Base-by-base conservation (phyloP, 2,113 vertebrate genomes). In the Monarcha castaneiventris region DNA sequence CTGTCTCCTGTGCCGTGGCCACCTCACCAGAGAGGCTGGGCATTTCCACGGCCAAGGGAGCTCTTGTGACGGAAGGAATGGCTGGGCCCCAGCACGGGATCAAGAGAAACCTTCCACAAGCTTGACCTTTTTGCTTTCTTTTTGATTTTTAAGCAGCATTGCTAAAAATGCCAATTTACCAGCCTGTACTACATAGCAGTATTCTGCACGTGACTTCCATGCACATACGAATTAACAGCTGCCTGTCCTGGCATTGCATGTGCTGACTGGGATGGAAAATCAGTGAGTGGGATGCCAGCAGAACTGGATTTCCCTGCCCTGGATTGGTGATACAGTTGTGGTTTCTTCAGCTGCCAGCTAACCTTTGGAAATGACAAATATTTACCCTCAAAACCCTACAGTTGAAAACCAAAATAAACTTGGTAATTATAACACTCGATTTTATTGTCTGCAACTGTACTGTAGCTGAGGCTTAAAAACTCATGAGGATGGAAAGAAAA, bases 281-380 rank as follows among this genome's bases (percentile, higher is more conserved):
- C 39, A 32, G 51, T 3, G n/a, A 85, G 23, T 6, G 15, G 43
- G 55, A 84, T 43, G 15, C 46, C 33, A 66, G 46, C 0, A 1
- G 49, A 76, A 67, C 30, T 87, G 43, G 30, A 66, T 77, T 83
- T 87, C 75, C 10, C 46, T 13, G 3, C 26, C 22, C 22, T 63
- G 58, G 13, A n/a, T 15, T 46, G 49, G 32, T 51, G 82, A 84
- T 56, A 82, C 43, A 32, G 10, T 21, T 79, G 46, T 39, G 21
- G 52, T 91, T 87, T 94, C 58, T 77, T 75, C 0, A 5, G 59
- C 68, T 92, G 61, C 41, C 82, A 68, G 26, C 61, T 75, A 84
- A 74, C 44, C 56, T 90, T 87, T 84, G 49, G 61, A 88, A 96
- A 90, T 75, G 11, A 91, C 79, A 93, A 95, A 96, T 92, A 92